These are phyloP conservation scores for Sycophila sp. DNA, from an alignment of 1,140 invertebrate genomes.

Conservation along the genomic window DNA sequence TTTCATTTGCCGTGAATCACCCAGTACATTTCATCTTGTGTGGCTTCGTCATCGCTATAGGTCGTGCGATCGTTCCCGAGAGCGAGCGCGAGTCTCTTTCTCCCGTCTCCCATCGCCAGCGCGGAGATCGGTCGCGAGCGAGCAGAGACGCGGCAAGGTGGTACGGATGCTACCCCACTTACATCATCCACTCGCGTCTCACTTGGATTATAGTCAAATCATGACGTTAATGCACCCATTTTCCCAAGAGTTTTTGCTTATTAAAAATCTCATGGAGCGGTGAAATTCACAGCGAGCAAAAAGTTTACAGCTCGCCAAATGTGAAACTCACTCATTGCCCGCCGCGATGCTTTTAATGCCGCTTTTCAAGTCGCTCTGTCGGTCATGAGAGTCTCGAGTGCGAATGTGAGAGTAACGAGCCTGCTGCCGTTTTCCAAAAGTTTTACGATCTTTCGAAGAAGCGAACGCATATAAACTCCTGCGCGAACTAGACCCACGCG, in stretches of 20 bases:
- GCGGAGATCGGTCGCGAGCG: neutral
- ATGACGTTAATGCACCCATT: slow-evolving; percentile 34
- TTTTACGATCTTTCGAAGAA: too few relatives aligned
- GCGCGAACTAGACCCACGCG: too few relatives aligned
- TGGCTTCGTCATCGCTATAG: slow-evolving; percentile 32
- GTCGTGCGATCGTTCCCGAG: slow-evolving; percentile 1
- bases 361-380: neutral
- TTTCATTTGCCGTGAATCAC: slow-evolving; percentile 36
- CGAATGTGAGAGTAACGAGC: neutral
- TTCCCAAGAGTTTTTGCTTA: slow-evolving; percentile 22
- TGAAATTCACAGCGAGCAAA: slow-evolving; percentile 23
- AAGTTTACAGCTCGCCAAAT: slow-evolving; percentile 15
- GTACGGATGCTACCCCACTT: slow-evolving; percentile 29
- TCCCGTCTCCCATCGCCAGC: slow-evolving; percentile 24
- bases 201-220: slow-evolving; percentile 32
- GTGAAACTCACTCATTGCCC: slow-evolving; percentile 22
- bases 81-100: neutral
- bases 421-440: neutral
- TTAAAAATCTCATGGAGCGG: slow-evolving; percentile 30
- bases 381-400: neutral
- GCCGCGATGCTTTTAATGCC: neutral
- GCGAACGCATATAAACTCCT: too few relatives aligned
- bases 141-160: neutral
- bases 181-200: slow-evolving; percentile 26
- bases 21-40: slow-evolving; percentile 22